Evolutionary conservation across 2,888 invertebrate species (phyloP).

Genomic region (Cyaniris semiargus): DNA sequence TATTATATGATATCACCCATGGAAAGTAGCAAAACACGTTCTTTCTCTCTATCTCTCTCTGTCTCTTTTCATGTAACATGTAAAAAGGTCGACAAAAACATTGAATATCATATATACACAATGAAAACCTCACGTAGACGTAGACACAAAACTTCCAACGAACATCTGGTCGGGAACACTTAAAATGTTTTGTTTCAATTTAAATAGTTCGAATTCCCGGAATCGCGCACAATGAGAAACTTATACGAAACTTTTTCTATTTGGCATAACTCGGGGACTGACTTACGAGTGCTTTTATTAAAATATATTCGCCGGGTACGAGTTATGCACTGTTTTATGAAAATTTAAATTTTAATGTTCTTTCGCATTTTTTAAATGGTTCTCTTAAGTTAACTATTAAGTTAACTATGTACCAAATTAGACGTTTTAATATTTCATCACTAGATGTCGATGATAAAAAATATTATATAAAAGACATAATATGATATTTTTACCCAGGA

Average conservation of each 20-base stretch:
- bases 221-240: constrained; percentile 7
- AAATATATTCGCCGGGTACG: not conserved
- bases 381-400: too few species aligned
- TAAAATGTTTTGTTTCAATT: constrained; percentile 30
- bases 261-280: constrained; percentile 22
- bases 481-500: too few species aligned
- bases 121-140: not conserved
- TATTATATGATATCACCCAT: too few species aligned
- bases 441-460: too few species aligned
- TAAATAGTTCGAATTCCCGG: constrained; percentile 21
- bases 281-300: constrained; percentile 11
- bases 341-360: not conserved
- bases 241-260: constrained; percentile 26
- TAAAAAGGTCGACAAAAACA: not conserved
- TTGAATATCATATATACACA: not conserved
- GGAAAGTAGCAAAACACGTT: too few species aligned
- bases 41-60: not conserved
- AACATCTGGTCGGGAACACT: constrained; percentile 23
- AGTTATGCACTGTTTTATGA: not conserved
- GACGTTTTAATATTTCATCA: too few species aligned
- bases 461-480: too few species aligned
- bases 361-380: not conserved
- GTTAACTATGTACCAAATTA: too few species aligned
- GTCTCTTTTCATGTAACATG: not conserved
- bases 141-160: constrained; percentile 1